phyloP scores from a whole-genome alignment of 2,888 invertebrate genomes.

The Leistus spinibarbis region DNA sequence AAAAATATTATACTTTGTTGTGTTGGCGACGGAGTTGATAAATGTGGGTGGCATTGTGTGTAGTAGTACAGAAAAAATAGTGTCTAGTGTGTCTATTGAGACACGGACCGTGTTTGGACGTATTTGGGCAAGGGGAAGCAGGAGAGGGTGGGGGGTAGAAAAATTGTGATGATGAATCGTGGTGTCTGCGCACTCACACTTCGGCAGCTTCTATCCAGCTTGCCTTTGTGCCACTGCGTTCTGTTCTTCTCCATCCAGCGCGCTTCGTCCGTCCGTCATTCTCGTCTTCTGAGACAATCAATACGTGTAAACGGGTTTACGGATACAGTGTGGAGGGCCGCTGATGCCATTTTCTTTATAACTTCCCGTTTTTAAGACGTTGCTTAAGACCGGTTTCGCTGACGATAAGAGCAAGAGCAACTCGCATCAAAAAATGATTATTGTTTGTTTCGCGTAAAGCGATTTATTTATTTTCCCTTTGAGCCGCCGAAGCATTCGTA shows the following conservation, averaged over 20 bases:
- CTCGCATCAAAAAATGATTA: constrained; percentile 37
- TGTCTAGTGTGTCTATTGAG: no score
- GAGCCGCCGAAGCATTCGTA: no score
- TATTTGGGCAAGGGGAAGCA: no score
- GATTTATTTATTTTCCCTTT: constrained; percentile 24
- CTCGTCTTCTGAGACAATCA: constrained; percentile 26
- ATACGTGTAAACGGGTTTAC: constrained; percentile 35
- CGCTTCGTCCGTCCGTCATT: background rate
- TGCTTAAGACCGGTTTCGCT: constrained; percentile 1
- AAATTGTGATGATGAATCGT: constrained; percentile 25
- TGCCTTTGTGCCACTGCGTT: constrained; percentile 19
- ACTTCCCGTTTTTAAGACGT: constrained; percentile 34
- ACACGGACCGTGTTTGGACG: no score
- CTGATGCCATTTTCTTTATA: constrained; percentile 36
- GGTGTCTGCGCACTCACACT: constrained; percentile 5
- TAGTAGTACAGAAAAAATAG: no score
- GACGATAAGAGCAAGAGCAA: constrained; percentile 9
- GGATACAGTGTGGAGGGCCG: constrained; percentile 26
- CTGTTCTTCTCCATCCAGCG: no score
- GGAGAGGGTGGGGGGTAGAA: no score
- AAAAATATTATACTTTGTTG: no score
- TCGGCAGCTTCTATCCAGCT: constrained; percentile 15
- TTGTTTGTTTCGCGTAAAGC: constrained; percentile 25
- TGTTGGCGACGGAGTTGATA: no score
- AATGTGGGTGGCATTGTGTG: no score